A percentile compares a stretch with the other conserved stretches of the same genome.
Conservation (phyloP, 2,888 invertebrate genomes). For the Crossocerus cetratus region DNA sequence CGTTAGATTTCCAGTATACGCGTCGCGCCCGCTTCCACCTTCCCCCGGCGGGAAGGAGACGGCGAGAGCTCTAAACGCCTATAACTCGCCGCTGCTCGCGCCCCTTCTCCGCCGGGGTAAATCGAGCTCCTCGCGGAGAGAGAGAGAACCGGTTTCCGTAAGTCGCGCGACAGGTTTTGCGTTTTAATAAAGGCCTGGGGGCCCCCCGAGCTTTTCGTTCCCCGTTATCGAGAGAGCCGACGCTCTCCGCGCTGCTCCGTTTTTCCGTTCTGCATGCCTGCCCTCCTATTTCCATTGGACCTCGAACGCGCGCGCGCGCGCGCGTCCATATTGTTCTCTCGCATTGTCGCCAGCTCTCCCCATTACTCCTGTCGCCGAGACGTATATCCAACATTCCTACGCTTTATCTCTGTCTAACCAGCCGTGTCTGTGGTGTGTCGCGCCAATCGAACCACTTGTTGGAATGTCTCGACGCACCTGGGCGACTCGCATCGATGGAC, state of each 20-base stretch:
- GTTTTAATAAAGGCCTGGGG: slow-evolving; percentile 68
- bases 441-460: background rate
- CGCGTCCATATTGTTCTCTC: background rate
- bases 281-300: background rate
- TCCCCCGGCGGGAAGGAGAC: slow-evolving; percentile 12
- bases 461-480: too few species aligned
- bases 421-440: background rate
- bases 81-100: slow-evolving; percentile 34
- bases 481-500: background rate
- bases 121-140: slow-evolving; percentile 26
- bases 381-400: background rate
- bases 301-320: too few species aligned
- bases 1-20: background rate
- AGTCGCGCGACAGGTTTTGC: slow-evolving; percentile 70
- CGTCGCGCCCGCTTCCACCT: background rate
- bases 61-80: slow-evolving; percentile 31
- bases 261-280: background rate
- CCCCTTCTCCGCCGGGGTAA: slow-evolving; percentile 48
- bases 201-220: slow-evolving; percentile 59
- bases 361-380: background rate
- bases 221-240: slow-evolving; percentile 47
- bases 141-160: slow-evolving; percentile 67
- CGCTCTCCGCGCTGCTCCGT: background rate
- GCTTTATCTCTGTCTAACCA: background rate
- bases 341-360: background rate